These are phyloP conservation scores for Heterotilapia buettikoferi DNA, from an alignment of 2,113 vertebrate genomes.

Conservation along the genomic window DNA sequence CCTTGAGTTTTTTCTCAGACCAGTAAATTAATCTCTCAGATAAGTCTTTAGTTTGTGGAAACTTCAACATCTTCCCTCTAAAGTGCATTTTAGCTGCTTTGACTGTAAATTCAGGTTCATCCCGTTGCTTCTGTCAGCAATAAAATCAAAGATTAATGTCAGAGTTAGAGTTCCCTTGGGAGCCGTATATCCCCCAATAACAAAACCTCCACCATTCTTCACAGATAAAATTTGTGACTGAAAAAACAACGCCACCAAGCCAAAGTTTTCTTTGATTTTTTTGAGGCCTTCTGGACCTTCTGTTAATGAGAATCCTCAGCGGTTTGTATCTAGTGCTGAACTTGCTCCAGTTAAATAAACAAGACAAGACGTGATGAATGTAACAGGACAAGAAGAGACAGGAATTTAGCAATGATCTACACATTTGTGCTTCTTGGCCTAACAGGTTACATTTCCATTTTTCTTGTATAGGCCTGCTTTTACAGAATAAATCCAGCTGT, in stretches of 20 bases:
- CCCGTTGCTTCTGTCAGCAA: background rate
- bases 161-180: background rate
- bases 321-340: background rate
- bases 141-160: background rate
- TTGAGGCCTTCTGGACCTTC: background rate
- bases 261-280: background rate
- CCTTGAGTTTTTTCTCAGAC: background rate
- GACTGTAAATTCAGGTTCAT: background rate
- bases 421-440: background rate
- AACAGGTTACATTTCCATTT: background rate
- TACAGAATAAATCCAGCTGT: background rate
- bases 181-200: background rate
- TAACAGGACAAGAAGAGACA: background rate
- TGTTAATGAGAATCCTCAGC: background rate
- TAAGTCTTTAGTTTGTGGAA: background rate
- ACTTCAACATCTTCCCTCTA: background rate
- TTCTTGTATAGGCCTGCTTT: background rate
- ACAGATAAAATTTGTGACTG: background rate
- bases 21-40: background rate
- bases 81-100: background rate
- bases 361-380: background rate
- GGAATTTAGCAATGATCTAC: background rate
- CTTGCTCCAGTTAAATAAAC: background rate
- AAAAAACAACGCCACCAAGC: background rate
- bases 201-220: background rate